phyloP scores from a whole-genome alignment of 2,797 vertebrate genomes.

The Trichosurus vulpecula region DNA sequence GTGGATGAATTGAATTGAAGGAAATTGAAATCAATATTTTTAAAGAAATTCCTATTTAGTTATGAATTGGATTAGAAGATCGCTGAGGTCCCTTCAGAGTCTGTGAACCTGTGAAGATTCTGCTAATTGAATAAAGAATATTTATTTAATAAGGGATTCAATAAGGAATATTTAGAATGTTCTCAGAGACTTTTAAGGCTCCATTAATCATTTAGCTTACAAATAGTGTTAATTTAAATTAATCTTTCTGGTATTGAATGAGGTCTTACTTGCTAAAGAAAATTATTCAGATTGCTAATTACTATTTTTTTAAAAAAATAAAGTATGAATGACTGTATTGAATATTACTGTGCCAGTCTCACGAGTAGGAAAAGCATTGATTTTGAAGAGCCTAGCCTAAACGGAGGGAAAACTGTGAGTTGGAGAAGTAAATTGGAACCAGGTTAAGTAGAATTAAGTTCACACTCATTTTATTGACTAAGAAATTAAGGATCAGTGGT shows the following conservation, averaged over 20 bases:
- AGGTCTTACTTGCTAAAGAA: slow-evolving; percentile 36
- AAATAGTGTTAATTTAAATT: slow-evolving; percentile 21
- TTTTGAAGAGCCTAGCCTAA: background rate
- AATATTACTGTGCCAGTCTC: background rate
- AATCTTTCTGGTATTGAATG: background rate
- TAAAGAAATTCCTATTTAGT: background rate
- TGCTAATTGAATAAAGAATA: background rate
- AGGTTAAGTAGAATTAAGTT: background rate
- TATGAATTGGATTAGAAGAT: background rate
- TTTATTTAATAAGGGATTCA: background rate
- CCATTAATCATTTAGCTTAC: slow-evolving; percentile 23
- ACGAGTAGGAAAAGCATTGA: background rate
- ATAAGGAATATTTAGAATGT: background rate
- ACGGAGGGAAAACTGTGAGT: background rate
- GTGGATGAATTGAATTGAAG: background rate
- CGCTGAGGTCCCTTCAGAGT: background rate
- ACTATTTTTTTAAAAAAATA: background rate
- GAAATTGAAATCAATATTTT: background rate
- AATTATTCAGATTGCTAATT: background rate
- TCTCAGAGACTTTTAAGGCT: background rate
- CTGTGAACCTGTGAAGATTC: background rate
- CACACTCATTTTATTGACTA: background rate
- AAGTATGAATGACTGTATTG: background rate
- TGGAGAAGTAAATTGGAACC: background rate
- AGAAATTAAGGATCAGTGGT: background rate